Conservation (phyloP, 2,888 invertebrate genomes). For the Xestia sexstrigata region DNA sequence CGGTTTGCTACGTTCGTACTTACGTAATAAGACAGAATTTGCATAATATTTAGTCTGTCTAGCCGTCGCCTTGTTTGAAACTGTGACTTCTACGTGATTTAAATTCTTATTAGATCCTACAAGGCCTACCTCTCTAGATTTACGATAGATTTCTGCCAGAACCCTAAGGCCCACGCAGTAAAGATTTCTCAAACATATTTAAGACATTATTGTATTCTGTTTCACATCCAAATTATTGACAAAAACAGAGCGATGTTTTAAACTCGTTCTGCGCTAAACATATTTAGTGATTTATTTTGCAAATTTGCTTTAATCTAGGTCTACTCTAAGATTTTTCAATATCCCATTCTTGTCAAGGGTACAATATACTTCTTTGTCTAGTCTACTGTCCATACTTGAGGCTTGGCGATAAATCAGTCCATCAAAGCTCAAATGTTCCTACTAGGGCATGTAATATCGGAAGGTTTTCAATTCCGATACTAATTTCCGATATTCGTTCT, state of each 20-base stretch:
- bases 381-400: neutral
- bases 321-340: neutral
- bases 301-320: neutral
- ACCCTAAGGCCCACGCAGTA: neutral
- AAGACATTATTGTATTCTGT: neutral
- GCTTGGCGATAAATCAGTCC: slow-evolving; percentile 7
- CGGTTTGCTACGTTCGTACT: slow-evolving; percentile 9
- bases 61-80: slow-evolving; percentile 36
- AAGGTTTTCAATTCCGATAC: no score
- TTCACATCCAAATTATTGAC: neutral
- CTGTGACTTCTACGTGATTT: slow-evolving; percentile 51
- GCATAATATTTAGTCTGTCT: slow-evolving; percentile 61
- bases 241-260: neutral
- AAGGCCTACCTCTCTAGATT: slow-evolving; percentile 9
- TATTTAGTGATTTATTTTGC: neutral
- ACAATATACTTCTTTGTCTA: neutral
- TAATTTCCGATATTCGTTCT: no score
- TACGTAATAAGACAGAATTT: slow-evolving; percentile 52
- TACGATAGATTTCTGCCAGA: neutral
- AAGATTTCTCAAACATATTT: neutral
- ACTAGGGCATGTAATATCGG: no score
- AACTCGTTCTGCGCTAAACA: neutral
- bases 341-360: neutral
- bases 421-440: slow-evolving; percentile 18
- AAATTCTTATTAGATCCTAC: slow-evolving; percentile 36